A percentile compares a stretch with the other conserved stretches of the same genome.
These are phyloP conservation scores for Leucopternis melanops DNA, from an alignment of 2,113 vertebrate genomes.

Conservation along the genomic window DNA sequence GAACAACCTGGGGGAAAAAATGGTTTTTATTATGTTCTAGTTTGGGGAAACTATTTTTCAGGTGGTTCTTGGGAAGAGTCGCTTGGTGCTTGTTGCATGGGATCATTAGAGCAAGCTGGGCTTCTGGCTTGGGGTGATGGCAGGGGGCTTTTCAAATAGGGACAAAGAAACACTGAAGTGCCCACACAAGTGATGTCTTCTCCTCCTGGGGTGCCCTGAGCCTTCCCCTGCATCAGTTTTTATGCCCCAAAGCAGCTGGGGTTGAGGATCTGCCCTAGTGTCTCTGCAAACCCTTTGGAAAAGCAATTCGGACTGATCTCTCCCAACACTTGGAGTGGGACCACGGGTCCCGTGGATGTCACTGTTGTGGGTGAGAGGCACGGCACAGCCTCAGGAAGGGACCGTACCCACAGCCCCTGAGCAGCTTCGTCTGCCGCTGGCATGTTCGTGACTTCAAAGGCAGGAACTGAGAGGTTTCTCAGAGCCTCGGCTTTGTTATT, in stretches of 20 bases:
- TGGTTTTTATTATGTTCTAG: neutral
- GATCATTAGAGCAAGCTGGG: neutral
- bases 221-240: neutral
- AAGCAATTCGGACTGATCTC: neutral
- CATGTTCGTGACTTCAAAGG: conserved; percentile 43
- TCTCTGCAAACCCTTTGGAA: neutral
- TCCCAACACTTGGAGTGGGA: neutral
- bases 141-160: neutral
- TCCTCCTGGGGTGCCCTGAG: neutral
- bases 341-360: neutral
- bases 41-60: neutral
- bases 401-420: rapidly evolving
- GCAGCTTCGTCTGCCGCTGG: neutral
- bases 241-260: neutral
- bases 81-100: rapidly evolving
- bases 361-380: neutral
- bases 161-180: neutral
- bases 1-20: neutral
- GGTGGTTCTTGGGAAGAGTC: neutral
- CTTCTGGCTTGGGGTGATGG: neutral
- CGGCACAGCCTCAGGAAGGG: neutral
- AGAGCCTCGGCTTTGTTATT: conserved; percentile 42
- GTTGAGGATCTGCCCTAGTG: neutral
- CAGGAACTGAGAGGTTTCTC: conserved; percentile 31
- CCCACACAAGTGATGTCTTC: too few species aligned